Base-by-base conservation (phyloP, 53 echinoderm and acorn worm species). In the Apostichopus leukothele region DNA sequence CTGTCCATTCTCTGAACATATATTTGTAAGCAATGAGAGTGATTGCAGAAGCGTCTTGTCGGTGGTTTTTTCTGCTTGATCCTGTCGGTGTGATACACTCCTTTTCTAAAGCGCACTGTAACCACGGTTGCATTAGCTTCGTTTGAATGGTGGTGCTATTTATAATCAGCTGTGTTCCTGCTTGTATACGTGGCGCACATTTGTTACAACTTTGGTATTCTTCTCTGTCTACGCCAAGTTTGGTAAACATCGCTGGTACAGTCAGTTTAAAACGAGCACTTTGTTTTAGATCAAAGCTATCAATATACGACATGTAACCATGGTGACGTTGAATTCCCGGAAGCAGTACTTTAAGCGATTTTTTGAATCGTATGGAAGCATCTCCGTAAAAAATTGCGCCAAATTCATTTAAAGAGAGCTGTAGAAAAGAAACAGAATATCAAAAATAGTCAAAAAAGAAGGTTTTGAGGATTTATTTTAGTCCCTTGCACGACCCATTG, bases 101-200 rank as follows among this genome's bases (percentile, higher is more conserved):
- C 18, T 68, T 7, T 5, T 85, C 85, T 12, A 85, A 60, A 23
- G 85, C 85, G 57, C 85, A 85, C 21, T 50, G 5, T 20, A 85
- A 60, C 68, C 68, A 85, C 8, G 67, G 85, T 85, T 85, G 85
- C 13, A 85, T 55, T 16, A 67, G 39, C 68, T 86, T 86, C 0
- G 86, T 86, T 52, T 86, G 86, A 21, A 86, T 86, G 68, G 86
- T 86, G 27, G 86, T 67, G 68, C 86, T 86, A 61, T 86, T 86
- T 26, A 86, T 26, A 52, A 86, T 67, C 0, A 86, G 86, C 50
- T 86, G 86, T 67, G 67, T 39, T 59, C 86, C 86, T 50, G 86
- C 1, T 67, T 86, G 86, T 6, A 86, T 86, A 67, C 66, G 86
- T 9, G 86, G 68, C 1, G 67, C 67, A 12, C 54, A 86, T 4